Evolutionary conservation across 2,888 invertebrate species (phyloP), one percentile per base, ranked within the genome.

Genomic region (Trachelus tabidus): DNA sequence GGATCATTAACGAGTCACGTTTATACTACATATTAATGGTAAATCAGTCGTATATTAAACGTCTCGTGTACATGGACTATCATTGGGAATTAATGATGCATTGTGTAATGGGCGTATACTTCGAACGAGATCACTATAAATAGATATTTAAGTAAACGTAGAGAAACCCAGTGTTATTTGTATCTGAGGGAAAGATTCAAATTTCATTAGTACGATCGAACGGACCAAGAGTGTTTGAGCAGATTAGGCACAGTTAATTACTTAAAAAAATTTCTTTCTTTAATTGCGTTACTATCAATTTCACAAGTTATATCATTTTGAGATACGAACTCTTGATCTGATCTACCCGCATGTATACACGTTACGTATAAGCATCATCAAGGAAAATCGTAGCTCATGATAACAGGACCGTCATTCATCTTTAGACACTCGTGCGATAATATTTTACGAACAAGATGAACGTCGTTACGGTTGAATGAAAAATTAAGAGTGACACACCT

Each of bases 111-210:
- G 40, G n/a, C 11, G 15, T 30, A 56, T 31, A 74, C 23, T 11
- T 35, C 33, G 71, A 75, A 68, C 75, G 56, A 56, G 40, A 56
- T 68, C 69, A 74, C 34, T 56, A 76, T 35, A 69, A 73, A 68
- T 73, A 75, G 69, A 75, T 80, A 75, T 79, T 75, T 79, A 77
- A 71, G 75, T 75, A 74, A 73, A 68, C 30, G 73, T 76, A 76
- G 69, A 33, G 75, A 34, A 56, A 40, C 34, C 68, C 77, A 30
- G 40, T 56, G 56, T 56, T 56, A 56, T 56, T 56, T 23, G 56
- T 56, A 56, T 56, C 9, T 2, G 56, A 23, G 56, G 23, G 23
- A 23, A 56, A 56, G 9, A 23, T 56, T 56, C 2, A 56, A 56
- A 56, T 56, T 56, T 56, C 56, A 23, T 2, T 9, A 56, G 23